Percentiles rank a stretch among this genome's conserved stretches.
Conservation (phyloP, 2,797 vertebrate species). For the Enteromius fasciolatus region DNA sequence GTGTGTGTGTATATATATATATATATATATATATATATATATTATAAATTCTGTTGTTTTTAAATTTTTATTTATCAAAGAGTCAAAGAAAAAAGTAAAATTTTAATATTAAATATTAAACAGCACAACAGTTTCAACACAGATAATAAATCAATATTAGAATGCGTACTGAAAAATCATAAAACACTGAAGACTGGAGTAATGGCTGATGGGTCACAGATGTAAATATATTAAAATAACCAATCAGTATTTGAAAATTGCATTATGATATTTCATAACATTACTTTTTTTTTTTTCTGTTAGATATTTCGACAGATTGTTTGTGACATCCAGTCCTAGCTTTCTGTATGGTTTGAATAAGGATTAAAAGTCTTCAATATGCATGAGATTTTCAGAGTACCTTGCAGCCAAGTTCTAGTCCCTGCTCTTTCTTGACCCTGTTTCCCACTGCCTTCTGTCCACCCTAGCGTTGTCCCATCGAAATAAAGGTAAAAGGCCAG, state of each 20-base stretch:
- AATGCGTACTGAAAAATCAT: background rate
- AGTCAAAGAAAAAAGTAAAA: no score
- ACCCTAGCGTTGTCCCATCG: background rate
- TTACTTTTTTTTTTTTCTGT: background rate
- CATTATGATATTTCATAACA: background rate
- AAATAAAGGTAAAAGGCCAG: conserved; percentile 7
- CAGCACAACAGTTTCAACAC: no score
- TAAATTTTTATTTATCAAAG: background rate
- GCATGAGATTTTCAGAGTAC: background rate
- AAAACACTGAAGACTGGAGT: background rate
- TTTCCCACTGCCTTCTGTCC: background rate
- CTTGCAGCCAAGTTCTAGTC: background rate
- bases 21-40: no score
- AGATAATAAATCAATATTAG: background rate
- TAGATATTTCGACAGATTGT: background rate
- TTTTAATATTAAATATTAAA: no score
- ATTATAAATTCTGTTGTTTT: no score
- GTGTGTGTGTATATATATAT: no score
- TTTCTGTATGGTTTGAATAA: conserved; percentile 46
- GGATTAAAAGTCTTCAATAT: conserved; percentile 29
- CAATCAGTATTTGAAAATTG: background rate
- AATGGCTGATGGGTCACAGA: background rate
- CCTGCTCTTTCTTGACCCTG: background rate
- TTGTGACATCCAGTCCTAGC: background rate
- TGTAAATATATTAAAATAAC: background rate